These are phyloP conservation scores for Lasioglossum albipes DNA, from an alignment of 1,140 invertebrate species.

Conservation along the genomic window DNA sequence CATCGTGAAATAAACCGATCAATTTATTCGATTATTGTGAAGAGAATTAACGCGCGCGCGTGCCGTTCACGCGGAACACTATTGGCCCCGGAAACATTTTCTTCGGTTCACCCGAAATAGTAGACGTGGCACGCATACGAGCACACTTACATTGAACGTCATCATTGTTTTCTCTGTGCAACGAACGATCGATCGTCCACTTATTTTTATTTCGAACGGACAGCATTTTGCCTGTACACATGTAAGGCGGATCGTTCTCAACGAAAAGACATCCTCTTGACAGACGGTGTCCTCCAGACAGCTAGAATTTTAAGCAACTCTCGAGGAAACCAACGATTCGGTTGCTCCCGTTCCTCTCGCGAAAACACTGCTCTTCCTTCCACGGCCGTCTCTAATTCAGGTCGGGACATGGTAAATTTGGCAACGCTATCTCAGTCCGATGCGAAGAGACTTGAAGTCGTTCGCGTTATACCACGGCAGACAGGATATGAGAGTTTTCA, in stretches of 20 bases:
- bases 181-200: constrained; percentile 2
- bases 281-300: too few relatives aligned
- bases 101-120: constrained; percentile 36
- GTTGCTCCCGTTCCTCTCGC: too few relatives aligned
- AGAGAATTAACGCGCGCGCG: constrained; percentile 23
- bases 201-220: neutral
- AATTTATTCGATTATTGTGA: constrained; percentile 46
- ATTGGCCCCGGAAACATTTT: neutral
- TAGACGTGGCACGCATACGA: neutral
- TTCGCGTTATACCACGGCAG: too few relatives aligned
- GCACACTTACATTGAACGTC: too few relatives aligned
- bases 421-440: too few relatives aligned
- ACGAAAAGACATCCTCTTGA: neutral
- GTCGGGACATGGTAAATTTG: too few relatives aligned
- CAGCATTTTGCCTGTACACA: neutral
- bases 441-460: too few relatives aligned
- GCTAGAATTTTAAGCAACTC: too few relatives aligned
- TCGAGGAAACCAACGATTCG: too few relatives aligned
- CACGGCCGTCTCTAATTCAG: too few relatives aligned
- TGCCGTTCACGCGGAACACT: constrained; percentile 53
- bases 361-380: too few relatives aligned
- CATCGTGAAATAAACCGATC: constrained; percentile 34
- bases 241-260: neutral
- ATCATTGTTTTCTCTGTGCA: constrained; percentile 8
- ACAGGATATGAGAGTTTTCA: too few relatives aligned